Evolutionary conservation across 2,113 vertebrate species (phyloP).

Genomic region (Tenebrosternarchus preto): DNA sequence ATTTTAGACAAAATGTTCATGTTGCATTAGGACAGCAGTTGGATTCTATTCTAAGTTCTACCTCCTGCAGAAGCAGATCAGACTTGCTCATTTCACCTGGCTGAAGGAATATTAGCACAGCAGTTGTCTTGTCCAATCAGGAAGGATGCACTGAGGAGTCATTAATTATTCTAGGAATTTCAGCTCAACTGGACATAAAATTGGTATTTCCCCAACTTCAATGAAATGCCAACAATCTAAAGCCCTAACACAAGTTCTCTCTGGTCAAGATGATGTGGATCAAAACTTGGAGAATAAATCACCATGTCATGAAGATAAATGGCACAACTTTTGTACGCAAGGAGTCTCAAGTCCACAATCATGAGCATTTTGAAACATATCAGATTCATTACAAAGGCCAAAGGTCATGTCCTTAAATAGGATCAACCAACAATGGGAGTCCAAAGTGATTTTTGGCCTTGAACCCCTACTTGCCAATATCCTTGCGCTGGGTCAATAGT

Average conservation of each 20-base stretch:
- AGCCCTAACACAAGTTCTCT: slow-evolving; percentile 15
- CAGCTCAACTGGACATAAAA: slow-evolving; percentile 23
- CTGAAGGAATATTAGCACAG: background rate
- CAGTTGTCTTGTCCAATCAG: slow-evolving; percentile 12
- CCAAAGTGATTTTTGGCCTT: too few relatives aligned
- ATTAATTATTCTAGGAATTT: slow-evolving; percentile 19
- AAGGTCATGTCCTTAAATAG: background rate
- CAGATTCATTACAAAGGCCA: slow-evolving; percentile 7
- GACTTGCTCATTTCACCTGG: background rate
- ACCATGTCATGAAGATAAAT: slow-evolving; percentile 48
- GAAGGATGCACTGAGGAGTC: slow-evolving; percentile 5
- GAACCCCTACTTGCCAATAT: background rate
- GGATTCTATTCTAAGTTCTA: background rate
- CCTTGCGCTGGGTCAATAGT: background rate
- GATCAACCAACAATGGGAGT: background rate
- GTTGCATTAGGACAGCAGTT: background rate
- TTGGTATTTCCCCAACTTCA: slow-evolving; percentile 41
- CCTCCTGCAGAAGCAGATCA: background rate
- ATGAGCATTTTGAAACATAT: slow-evolving; percentile 41
- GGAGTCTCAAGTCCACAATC: slow-evolving; percentile 29
- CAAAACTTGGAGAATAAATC: slow-evolving; percentile 26
- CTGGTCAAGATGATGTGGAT: slow-evolving; percentile 27
- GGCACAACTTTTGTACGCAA: slow-evolving; percentile 18
- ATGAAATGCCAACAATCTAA: background rate
- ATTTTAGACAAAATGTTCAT: too few relatives aligned